These are phyloP conservation scores for Polydrusus pterygomalis DNA, from an alignment of 2,888 invertebrate species.

Conservation along the genomic window DNA sequence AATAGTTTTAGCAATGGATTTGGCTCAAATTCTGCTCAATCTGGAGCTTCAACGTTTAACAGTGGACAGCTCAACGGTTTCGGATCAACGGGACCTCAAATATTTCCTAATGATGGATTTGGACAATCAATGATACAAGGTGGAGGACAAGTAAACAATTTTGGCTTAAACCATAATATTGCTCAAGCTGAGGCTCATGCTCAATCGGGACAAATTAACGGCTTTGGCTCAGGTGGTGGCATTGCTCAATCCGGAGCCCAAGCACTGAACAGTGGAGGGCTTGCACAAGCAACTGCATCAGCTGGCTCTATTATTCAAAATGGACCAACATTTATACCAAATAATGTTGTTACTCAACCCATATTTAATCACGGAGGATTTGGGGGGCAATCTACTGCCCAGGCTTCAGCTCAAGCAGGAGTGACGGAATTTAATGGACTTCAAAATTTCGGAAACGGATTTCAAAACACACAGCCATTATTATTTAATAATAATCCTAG, in stretches of 20 bases:
- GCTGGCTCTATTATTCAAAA: neutral
- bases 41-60: conserved; percentile 23
- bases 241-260: too few species aligned
- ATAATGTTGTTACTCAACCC: neutral
- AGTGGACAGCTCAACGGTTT: neutral
- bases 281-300: neutral
- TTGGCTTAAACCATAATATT: too few species aligned
- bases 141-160: too few species aligned
- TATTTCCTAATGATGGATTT: too few species aligned
- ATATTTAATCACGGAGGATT: conserved; percentile 23
- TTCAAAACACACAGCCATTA: neutral
- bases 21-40: conserved; percentile 10
- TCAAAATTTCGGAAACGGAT: neutral
- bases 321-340: neutral
- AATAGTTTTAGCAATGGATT: conserved; percentile 19
- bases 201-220: neutral
- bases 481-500: neutral
- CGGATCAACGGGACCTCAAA: too few species aligned
- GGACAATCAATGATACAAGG: too few species aligned
- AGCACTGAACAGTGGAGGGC: too few species aligned
- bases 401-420: conserved; percentile 19
- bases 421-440: neutral
- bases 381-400: conserved; percentile 32
- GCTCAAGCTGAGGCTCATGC: neutral
- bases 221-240: neutral